Base-by-base conservation (phyloP, 2,888 invertebrate species). In the Germaria angustata region DNA sequence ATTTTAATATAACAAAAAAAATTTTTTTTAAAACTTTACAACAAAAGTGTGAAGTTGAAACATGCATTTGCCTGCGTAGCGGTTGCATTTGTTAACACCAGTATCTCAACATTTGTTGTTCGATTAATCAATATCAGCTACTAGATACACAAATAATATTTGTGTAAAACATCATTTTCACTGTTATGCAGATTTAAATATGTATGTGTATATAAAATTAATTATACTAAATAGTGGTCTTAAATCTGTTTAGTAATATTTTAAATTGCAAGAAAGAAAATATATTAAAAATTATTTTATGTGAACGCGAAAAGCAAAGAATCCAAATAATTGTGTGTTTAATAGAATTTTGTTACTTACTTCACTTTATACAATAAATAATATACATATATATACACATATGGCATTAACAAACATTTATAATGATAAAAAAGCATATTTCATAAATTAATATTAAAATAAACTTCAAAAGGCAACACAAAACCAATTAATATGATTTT, bases 101-200 rank as follows among this genome's bases (percentile, higher is more conserved):
- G 20, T 61, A 61, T 61, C 59, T 51, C 13, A 53, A 13, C 15
- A 65, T 24, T 34, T 53, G 15, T 34, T 24, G 75, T 66, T 69
- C 71, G 75, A 82, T 82, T 82, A 72, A 82, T 82, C 76, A 66
- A 53, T 41, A 41, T 7, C 46, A 49, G 77, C 81, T 69, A 78
- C 78, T 49, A 77, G 41, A 73, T 57, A 77, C 53, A 61, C 39
- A 44, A 75, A 41, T 61, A 71, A 22, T 41, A 32, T 53, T 57
- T 68, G 28, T 66, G 55, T 76, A 32, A 51, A 77, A 68, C 68
- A 68, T 59, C 34, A 57, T 17, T 44, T 36, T 32, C 68, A 46
- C 66, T 55, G 57, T 65, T 57, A 75, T 57, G 46, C 65, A 66
- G 65, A 69, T 61, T 69, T 53, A 34, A 39, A 55, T 44, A 15